Percentiles rank a stretch among this genome's conserved stretches.
These are phyloP conservation scores for Amphiprion ocellaris DNA, from an alignment of 2,113 vertebrate genomes.

Conservation along the genomic window DNA sequence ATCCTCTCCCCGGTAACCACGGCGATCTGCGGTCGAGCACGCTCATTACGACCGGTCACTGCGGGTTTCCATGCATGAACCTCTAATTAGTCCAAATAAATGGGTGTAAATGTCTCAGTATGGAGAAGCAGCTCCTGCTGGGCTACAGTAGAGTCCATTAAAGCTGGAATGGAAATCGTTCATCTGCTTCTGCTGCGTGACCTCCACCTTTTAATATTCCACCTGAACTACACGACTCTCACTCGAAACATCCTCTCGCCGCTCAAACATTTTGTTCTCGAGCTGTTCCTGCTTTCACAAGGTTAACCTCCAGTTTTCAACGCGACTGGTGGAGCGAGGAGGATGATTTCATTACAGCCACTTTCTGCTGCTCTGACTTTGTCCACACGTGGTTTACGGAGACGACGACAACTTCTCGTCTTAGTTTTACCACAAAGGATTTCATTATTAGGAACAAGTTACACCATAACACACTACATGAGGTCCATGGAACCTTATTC, in stretches of 20 bases:
- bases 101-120: constrained; percentile 60
- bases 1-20: constrained; percentile 45
- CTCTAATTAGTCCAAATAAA: constrained; percentile 79
- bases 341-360: constrained; percentile 16
- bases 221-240: constrained; percentile 54
- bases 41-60: constrained; percentile 70
- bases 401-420: too few relatives aligned
- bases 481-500: too few relatives aligned
- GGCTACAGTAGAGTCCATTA: constrained; percentile 74
- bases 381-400: background rate
- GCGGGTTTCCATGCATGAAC: constrained; percentile 70
- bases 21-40: constrained; percentile 47
- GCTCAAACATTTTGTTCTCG: constrained; percentile 58
- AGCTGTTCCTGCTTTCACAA: constrained; percentile 53
- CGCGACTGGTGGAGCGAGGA: background rate
- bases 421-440: background rate
- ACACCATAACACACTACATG: too few relatives aligned
- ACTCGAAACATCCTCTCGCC: constrained; percentile 41
- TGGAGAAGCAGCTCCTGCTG: constrained; percentile 43
- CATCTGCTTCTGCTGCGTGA: constrained; percentile 80
- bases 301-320: constrained; percentile 50
- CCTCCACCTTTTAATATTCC: constrained; percentile 79
- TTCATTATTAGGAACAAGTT: background rate
- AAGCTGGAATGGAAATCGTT: constrained; percentile 81
- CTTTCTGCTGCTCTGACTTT: constrained; percentile 11